A percentile compares a stretch with the other conserved stretches of the same genome.
These are phyloP conservation scores for Enoplosus armatus DNA, from an alignment of 2,797 vertebrate genomes.

Conservation along the genomic window DNA sequence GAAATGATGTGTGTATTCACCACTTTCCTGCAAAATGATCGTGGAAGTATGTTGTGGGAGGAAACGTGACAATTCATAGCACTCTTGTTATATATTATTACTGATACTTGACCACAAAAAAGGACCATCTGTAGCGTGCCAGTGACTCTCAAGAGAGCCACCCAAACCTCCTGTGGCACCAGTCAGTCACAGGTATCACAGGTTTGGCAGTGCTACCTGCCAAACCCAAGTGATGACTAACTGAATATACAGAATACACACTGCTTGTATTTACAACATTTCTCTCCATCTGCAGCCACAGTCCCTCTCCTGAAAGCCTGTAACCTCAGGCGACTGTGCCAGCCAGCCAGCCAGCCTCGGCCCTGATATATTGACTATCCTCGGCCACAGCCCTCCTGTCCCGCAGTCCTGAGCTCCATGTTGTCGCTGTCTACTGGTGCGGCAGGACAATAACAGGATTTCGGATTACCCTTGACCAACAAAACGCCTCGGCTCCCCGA, in stretches of 20 bases:
- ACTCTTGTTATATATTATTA: not conserved
- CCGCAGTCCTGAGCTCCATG: conserved; percentile 77
- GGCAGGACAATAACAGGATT: conserved; percentile 81
- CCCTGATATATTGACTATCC: conserved; percentile 66
- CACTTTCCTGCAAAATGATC: not conserved
- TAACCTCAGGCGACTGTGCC: conserved; percentile 69
- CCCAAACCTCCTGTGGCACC: conserved; percentile 22
- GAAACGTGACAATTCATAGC: not conserved
- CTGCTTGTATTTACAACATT: conserved; percentile 38
- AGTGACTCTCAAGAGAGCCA: not conserved
- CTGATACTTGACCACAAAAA: not conserved
- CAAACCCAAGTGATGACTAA: conserved; percentile 32
- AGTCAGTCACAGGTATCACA: conserved; percentile 44
- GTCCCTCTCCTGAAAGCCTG: conserved; percentile 44
- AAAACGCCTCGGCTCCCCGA: conserved; percentile 70
- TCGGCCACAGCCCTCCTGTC: conserved; percentile 79
- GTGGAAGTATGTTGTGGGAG: conserved; percentile 8
- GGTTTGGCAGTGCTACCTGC: conserved; percentile 11
- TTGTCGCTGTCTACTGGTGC: conserved; percentile 79
- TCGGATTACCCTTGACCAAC: conserved; percentile 84
- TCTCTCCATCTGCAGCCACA: conserved; percentile 50
- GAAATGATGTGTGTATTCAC: conserved; percentile 28
- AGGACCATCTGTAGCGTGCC: conserved; percentile 1
- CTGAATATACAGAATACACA: conserved; percentile 26
- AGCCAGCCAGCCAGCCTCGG: conserved; percentile 57